Conservation (phyloP, 2,888 invertebrate species). For the Heterodera filipjevi region DNA sequence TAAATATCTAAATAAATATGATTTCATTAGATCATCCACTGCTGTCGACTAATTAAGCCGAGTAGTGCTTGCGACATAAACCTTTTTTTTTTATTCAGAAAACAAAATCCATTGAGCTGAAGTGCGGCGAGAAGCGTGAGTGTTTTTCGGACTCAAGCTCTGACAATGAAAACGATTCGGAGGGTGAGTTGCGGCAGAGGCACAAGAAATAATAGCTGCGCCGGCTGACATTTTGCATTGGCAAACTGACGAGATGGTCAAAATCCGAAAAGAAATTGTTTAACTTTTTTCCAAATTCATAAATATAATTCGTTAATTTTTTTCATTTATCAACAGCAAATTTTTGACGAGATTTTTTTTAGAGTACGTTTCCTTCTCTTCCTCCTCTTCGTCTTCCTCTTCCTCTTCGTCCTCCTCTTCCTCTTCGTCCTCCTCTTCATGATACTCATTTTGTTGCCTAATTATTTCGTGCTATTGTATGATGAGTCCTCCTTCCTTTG, state of each 20-base stretch:
- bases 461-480: background rate
- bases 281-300: background rate
- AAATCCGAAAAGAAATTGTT: background rate
- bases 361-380: background rate
- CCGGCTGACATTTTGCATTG: background rate
- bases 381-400: background rate
- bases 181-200: slow-evolving; percentile 7
- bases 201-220: slow-evolving; percentile 1
- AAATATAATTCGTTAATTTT: background rate
- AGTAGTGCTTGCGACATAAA: no score
- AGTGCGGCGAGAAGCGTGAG: slow-evolving; percentile 51
- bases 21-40: no score
- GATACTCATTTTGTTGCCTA: background rate
- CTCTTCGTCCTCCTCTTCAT: background rate
- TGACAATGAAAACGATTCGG: slow-evolving; percentile 38
- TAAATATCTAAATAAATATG: no score
- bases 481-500: background rate
- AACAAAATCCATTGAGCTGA: slow-evolving; percentile 52
- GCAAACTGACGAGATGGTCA: no score
- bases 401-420: background rate
- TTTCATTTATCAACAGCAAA: background rate
- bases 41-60: no score
- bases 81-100: slow-evolving; percentile 48
- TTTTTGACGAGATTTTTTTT: background rate
- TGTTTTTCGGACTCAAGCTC: slow-evolving; percentile 62